Base-by-base conservation (phyloP, 2,888 invertebrate genomes). In the Criorhina ranunculi region DNA sequence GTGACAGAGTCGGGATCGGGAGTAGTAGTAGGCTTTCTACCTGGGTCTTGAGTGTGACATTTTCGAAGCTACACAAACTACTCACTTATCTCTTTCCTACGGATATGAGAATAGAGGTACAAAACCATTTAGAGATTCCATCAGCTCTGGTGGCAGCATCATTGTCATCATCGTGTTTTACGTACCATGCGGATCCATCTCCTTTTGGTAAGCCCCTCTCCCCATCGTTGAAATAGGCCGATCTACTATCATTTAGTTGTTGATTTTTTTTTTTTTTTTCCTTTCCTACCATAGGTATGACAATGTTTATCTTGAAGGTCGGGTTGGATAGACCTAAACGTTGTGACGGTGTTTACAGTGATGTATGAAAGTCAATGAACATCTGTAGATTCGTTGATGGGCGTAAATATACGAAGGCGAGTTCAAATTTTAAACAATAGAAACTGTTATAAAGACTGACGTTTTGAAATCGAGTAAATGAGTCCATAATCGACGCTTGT, bases 61-160 rank as follows among this genome's bases (percentile, higher is more conserved):
- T 67, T 67, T 67, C 46, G 24, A 55, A 70, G 77, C 59, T 66
- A 19, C 53, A 46, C 67, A 82, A 77, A 73, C 72, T 78, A 73
- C 53, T 70, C 37, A 70, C 57, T 77, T 76, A 76, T 64, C 57
- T 53, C 51, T 15, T 35, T 57, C 57, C 51, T 57, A 57, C 59
- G 62, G 70, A 77, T 69, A 46, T 81, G 55, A 55, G 40, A 69
- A 70, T 57, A 44, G 55, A 72, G 49, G 59, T 59, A 67, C 46
- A 67, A 72, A 66, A 42, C 72, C 66, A 73, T 83, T 79, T 62
- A 35, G 49, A 69, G 60, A 83, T 75, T 57, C 72, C 83, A 79
- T 79, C 79, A 62, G 60, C 44, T 2, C 33, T 51, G 31, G 51
- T 46, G 40, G 8, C 40, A 31, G 17, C 33, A 40, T 75, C 55